phyloP scores from a whole-genome alignment of 2,888 invertebrate species.

The Gari tellinella region DNA sequence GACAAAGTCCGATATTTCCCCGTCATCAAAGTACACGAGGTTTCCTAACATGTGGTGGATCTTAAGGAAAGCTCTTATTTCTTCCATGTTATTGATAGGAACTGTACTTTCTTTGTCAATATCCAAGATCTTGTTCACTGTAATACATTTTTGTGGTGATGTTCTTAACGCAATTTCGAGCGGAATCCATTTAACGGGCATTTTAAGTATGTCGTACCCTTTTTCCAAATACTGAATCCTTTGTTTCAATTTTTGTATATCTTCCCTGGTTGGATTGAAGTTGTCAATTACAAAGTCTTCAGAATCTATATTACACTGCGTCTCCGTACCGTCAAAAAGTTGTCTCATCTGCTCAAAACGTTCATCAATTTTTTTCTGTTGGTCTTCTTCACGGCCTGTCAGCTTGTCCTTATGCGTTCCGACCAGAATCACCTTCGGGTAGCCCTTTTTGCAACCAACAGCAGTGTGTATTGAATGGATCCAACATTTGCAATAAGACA shows the following conservation, averaged over 20 bases:
- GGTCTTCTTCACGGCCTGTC: constrained; percentile 4
- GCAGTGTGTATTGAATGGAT: constrained; percentile 26
- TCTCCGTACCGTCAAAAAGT: constrained; percentile 19
- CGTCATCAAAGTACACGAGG: constrained; percentile 20
- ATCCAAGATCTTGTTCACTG: constrained; percentile 9
- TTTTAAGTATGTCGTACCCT: background rate
- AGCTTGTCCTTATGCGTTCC: constrained; percentile 35
- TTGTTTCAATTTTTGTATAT: background rate
- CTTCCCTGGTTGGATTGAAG: background rate
- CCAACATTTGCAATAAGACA: constrained; percentile 23
- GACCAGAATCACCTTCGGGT: constrained; percentile 34
- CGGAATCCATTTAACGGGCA: constrained; percentile 33
- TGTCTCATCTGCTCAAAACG: constrained; percentile 18
- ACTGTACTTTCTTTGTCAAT: constrained; percentile 1
- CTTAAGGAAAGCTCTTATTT: constrained; percentile 13
- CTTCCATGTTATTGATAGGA: constrained; percentile 13
- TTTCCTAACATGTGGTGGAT: constrained; percentile 29
- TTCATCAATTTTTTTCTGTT: constrained; percentile 2
- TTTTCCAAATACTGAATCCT: too few species aligned
- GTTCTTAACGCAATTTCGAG: constrained; percentile 9
- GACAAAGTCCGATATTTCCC: constrained; percentile 15
- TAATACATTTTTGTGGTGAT: constrained; percentile 4
- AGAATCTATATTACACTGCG: constrained; percentile 25
- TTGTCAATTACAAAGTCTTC: constrained; percentile 20
- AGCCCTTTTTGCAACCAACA: constrained; percentile 24